Evolutionary conservation across 2,113 vertebrate genomes (phyloP), one percentile per base, ranked within the genome.

Genomic region (Sebastes schlegelii): DNA sequence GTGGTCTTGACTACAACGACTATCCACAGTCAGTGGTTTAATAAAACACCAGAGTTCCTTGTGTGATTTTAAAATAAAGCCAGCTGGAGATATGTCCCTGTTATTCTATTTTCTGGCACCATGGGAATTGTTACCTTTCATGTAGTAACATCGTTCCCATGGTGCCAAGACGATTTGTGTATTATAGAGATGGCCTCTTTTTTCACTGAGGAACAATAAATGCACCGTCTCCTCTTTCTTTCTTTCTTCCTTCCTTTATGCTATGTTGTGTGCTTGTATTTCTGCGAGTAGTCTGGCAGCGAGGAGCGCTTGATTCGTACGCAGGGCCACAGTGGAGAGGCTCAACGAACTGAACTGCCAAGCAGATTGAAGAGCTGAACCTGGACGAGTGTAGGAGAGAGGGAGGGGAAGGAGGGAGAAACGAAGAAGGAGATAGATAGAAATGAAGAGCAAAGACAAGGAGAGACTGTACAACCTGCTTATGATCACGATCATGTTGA

Each of bases 271-370:
- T 69, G 23, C 45, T 71, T 79, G 12, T 54, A 5, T 72, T 52
- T 17, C 19, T 46, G 61, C 9, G 13, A 58, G 64, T 68, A 65
- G n/a, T 10, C 48, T 48, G 69, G 48, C 46, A 68, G 40, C 42
- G 11, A 17, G 43, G 60, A 49, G 77, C 13, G n/a, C 16, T 65
- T 26, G 46, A 12, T 63, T 67, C 13, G 4, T 52, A 6, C 52
- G 52, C 17, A 73, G 68, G 51, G 68, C 61, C 72, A 8, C 21
- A 21, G 68, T 9, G 11, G 63, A 65, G 69, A 72, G 49, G 52
- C 43, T 74, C 77, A 49, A 49, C n/a, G 58, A 64, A 72, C 65
- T 13, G 6, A 77, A 60, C 12, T 34, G 8, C 62, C 26, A 34
- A 34, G 3, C 26, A 34, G 26, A 40, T 55, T 77, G 49, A 83